These are phyloP conservation scores for Ceyx margarethae DNA, from an alignment of 2,113 vertebrate species.

Conservation along the genomic window DNA sequence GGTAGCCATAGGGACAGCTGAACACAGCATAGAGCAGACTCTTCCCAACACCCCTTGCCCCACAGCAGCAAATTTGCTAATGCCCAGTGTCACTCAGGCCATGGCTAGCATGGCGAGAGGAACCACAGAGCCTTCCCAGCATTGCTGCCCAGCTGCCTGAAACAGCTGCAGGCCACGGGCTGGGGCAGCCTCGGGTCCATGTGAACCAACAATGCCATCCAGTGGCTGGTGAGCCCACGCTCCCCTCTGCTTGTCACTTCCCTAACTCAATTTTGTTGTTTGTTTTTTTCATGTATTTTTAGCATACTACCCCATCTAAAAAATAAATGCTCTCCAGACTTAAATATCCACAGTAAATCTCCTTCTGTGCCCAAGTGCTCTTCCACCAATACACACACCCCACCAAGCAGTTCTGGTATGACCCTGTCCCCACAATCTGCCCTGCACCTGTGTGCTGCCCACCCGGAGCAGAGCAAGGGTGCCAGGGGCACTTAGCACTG, in stretches of 20 bases:
- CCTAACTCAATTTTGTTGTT: neutral
- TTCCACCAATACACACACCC: neutral
- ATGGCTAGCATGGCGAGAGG: rapidly evolving
- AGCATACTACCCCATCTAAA: neutral
- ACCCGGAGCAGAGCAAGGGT: too few relatives aligned
- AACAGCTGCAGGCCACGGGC: neutral
- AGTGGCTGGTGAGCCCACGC: neutral
- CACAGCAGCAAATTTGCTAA: neutral
- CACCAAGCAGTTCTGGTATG: rapidly evolving
- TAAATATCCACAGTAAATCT: neutral
- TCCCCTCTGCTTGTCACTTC: rapidly evolving
- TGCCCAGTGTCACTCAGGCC: rapidly evolving
- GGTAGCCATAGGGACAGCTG: neutral
- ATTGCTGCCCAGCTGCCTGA: neutral
- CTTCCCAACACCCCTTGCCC: neutral
- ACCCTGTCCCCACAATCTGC: neutral
- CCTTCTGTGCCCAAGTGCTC: neutral
- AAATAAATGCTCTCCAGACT: neutral
- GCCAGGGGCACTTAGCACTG: neutral
- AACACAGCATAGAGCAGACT: neutral
- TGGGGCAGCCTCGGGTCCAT: neutral
- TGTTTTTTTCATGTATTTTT: neutral
- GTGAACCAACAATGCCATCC: constrained; percentile 17
- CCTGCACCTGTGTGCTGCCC: rapidly evolving
- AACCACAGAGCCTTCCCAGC: neutral